A percentile compares a stretch with the other conserved stretches of the same genome.
Evolutionary conservation across 2,888 invertebrate genomes (phyloP).

Genomic region (Acholoe squamosa): DNA sequence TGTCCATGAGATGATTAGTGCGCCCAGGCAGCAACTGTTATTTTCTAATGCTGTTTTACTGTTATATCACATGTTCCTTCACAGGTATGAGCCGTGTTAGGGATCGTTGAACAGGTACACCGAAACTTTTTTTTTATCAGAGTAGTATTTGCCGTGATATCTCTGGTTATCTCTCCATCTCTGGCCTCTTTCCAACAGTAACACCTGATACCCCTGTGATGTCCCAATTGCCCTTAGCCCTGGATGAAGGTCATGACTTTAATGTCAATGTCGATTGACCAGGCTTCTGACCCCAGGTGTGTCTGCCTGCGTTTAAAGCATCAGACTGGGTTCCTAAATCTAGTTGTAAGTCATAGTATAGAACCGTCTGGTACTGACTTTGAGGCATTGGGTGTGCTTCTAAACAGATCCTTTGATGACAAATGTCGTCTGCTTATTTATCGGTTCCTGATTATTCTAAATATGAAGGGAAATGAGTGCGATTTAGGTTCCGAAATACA

Average conservation of each 20-base stretch:
- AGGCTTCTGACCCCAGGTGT: not conserved
- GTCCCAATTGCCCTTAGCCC: not conserved
- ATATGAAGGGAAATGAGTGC: too few species aligned
- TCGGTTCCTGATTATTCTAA: too few species aligned
- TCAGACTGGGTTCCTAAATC: not conserved
- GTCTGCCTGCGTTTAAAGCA: not conserved
- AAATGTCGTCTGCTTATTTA: too few species aligned
- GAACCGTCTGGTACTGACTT: too few species aligned
- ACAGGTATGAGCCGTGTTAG: not conserved
- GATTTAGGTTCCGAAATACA: too few species aligned
- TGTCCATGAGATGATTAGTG: too few species aligned
- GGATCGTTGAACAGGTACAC: not conserved
- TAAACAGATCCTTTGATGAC: too few species aligned
- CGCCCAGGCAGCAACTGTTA: too few species aligned
- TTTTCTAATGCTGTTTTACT: too few species aligned
- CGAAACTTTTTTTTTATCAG: not conserved
- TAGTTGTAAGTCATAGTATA: too few species aligned
- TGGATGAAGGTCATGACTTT: not conserved
- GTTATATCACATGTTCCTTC: too few species aligned
- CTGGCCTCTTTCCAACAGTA: not conserved
- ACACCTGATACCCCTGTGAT: constrained; percentile 7
- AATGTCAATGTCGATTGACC: not conserved
- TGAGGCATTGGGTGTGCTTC: too few species aligned
- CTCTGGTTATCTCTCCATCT: not conserved
- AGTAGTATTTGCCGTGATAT: not conserved